Evolutionary conservation across 2,888 invertebrate species (phyloP).

Genomic region (Protophormia terraenovae): DNA sequence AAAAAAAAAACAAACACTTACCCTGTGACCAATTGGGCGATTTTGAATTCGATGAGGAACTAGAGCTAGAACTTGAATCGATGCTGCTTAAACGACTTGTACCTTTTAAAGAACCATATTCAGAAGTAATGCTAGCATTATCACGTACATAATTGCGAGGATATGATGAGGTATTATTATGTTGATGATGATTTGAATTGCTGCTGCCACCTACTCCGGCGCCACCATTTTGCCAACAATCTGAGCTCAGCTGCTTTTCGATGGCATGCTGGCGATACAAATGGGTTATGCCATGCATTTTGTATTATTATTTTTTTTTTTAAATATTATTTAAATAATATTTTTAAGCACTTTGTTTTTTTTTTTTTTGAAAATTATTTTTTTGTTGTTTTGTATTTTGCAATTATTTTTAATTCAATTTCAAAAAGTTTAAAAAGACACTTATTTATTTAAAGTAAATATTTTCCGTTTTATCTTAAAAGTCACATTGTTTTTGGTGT

Average conservation of each 20-base stretch:
- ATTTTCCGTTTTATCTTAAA: slow-evolving; percentile 10
- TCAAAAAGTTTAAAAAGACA: not conserved
- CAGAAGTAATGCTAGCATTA: slow-evolving; percentile 66
- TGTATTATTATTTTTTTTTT: slow-evolving; percentile 16
- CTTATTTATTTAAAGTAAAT: slow-evolving; percentile 5
- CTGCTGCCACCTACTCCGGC: slow-evolving; percentile 15
- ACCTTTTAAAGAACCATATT: slow-evolving; percentile 59
- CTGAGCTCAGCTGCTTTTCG: slow-evolving; percentile 82
- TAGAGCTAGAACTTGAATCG: slow-evolving; percentile 79
- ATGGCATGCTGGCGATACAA: slow-evolving; percentile 81
- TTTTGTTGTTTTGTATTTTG: slow-evolving; percentile 48
- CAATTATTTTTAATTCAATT: not conserved
- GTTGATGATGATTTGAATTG: slow-evolving; percentile 55
- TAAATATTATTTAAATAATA: slow-evolving; percentile 39
- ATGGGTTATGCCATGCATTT: slow-evolving; percentile 81
- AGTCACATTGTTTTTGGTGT: slow-evolving; percentile 60
- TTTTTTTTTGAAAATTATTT: slow-evolving; percentile 10
- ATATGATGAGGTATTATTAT: slow-evolving; percentile 69
- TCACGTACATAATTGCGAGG: slow-evolving; percentile 71
- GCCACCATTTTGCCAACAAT: slow-evolving; percentile 80
- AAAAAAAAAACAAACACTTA: slow-evolving; percentile 67
- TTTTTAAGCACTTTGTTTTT: slow-evolving; percentile 20
- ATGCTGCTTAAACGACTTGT: slow-evolving; percentile 75
- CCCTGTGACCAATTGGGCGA: slow-evolving; percentile 77
- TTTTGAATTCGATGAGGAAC: slow-evolving; percentile 77